Percentiles rank a stretch among this genome's conserved stretches.
These are phyloP conservation scores for Clanis bilineata DNA, from an alignment of 2,888 invertebrate genomes.

Conservation along the genomic window DNA sequence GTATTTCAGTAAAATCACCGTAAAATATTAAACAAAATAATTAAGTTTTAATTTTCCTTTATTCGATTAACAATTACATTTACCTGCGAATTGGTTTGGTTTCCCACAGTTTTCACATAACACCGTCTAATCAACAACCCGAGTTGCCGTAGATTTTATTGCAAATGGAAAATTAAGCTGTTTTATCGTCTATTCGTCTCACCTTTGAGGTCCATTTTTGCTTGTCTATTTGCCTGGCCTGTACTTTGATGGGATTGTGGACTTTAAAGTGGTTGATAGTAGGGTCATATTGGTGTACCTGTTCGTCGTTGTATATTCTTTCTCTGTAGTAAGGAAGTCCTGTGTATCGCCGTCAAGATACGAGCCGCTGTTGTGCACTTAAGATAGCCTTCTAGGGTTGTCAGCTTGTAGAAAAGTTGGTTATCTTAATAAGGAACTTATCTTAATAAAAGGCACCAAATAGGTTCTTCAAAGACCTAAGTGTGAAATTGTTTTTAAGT, in stretches of 20 bases:
- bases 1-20: not conserved
- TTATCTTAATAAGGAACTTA: constrained; percentile 26
- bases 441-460: too few species aligned
- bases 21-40: constrained; percentile 3
- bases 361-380: constrained; percentile 57
- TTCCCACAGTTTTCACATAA: not conserved
- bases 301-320: constrained; percentile 42
- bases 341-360: constrained; percentile 57
- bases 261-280: constrained; percentile 15
- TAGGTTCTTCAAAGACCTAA: constrained; percentile 29
- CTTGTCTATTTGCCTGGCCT: constrained; percentile 29
- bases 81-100: constrained; percentile 23
- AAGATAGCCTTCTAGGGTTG: constrained; percentile 53
- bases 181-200: constrained; percentile 43
- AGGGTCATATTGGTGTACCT: constrained; percentile 34
- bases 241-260: constrained; percentile 25
- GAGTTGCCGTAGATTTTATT: constrained; percentile 31
- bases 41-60: not conserved
- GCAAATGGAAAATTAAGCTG: constrained; percentile 60
- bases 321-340: constrained; percentile 43
- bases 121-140: constrained; percentile 12
- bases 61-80: constrained; percentile 55
- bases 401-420: constrained; percentile 4
- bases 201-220: constrained; percentile 50
- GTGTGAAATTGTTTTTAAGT: too few species aligned